Percentiles rank a stretch among this genome's conserved stretches.
Evolutionary conservation across 2,888 invertebrate genomes (phyloP).

Genomic region (Pammene fasciana): DNA sequence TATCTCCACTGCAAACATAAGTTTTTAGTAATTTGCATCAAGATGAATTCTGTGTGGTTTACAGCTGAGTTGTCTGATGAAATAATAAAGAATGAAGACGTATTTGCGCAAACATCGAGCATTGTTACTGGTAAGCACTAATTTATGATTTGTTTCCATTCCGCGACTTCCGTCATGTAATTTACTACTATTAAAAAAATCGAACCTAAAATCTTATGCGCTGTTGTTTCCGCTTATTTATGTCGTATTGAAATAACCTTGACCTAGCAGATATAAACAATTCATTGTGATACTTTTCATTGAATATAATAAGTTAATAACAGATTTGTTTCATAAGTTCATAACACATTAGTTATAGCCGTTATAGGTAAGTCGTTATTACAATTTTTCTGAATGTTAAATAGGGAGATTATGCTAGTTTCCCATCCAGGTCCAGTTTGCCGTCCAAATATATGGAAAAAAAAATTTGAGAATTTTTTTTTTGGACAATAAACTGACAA

Average conservation of each 20-base stretch:
- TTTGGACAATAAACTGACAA: too few relatives aligned
- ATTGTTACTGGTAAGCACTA: conserved; percentile 73
- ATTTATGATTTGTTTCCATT: background rate
- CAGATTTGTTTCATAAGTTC: background rate
- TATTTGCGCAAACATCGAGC: conserved; percentile 69
- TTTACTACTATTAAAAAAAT: too few relatives aligned
- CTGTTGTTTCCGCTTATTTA: background rate
- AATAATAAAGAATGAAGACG: conserved; percentile 70
- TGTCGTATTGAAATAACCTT: background rate
- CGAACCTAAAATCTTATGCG: background rate
- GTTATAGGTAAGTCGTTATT: too few relatives aligned
- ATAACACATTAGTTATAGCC: too few relatives aligned
- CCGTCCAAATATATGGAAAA: too few relatives aligned
- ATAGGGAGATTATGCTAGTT: too few relatives aligned
- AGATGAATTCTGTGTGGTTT: conserved; percentile 72
- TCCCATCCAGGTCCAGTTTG: too few relatives aligned
- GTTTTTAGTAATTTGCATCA: conserved; percentile 27
- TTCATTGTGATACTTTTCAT: background rate
- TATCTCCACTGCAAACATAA: conserved; percentile 1
- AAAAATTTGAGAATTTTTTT: too few relatives aligned
- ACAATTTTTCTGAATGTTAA: too few relatives aligned
- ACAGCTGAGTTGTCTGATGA: conserved; percentile 65
- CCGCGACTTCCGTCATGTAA: too few relatives aligned
- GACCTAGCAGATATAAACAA: background rate
- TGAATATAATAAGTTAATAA: background rate